A percentile compares a stretch with the other conserved stretches of the same genome.
Conservation (phyloP, 2,888 invertebrate genomes). For the Heteromyza rotundicornis region DNA sequence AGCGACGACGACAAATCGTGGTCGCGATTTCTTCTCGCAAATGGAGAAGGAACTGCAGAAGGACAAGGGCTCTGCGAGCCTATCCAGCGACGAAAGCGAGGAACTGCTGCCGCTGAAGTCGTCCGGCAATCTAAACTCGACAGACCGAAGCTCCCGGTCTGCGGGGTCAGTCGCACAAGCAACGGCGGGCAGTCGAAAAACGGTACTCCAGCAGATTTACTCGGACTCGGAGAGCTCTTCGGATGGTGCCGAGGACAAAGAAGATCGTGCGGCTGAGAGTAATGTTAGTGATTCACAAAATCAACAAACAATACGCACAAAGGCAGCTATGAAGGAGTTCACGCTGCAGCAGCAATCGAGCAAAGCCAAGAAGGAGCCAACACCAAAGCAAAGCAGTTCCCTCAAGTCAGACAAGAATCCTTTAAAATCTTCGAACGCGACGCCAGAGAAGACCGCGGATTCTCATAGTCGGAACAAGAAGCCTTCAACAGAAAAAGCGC, state of each 20-base stretch:
- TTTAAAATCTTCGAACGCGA: slow-evolving; percentile 3
- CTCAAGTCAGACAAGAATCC: slow-evolving; percentile 6
- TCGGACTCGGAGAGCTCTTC: slow-evolving; percentile 72
- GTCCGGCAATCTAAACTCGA: background rate
- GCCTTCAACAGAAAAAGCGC: background rate
- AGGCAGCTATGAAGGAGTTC: slow-evolving; percentile 86
- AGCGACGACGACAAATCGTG: slow-evolving; percentile 60
- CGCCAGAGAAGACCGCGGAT: slow-evolving; percentile 8
- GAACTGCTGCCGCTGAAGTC: slow-evolving; percentile 72
- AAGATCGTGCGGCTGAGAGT: slow-evolving; percentile 66
- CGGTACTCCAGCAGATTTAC: slow-evolving; percentile 78
- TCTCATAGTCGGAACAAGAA: slow-evolving; percentile 20
- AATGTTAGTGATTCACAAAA: slow-evolving; percentile 74
- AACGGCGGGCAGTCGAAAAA: slow-evolving; percentile 51
- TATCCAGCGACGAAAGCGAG: slow-evolving; percentile 86
- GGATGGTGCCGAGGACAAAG: slow-evolving; percentile 38
- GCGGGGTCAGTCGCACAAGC: slow-evolving; percentile 10
- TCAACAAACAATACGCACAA: slow-evolving; percentile 74
- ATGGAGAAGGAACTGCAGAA: slow-evolving; percentile 76
- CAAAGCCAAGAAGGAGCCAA: slow-evolving; percentile 38
- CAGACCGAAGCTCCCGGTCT: slow-evolving; percentile 18
- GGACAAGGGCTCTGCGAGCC: slow-evolving; percentile 67
- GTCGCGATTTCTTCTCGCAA: slow-evolving; percentile 52
- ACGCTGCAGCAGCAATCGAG: slow-evolving; percentile 62
- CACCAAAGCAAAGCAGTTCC: slow-evolving; percentile 23